These are phyloP conservation scores for Andrena flavipes DNA, from an alignment of 2,888 invertebrate genomes.

Conservation along the genomic window DNA sequence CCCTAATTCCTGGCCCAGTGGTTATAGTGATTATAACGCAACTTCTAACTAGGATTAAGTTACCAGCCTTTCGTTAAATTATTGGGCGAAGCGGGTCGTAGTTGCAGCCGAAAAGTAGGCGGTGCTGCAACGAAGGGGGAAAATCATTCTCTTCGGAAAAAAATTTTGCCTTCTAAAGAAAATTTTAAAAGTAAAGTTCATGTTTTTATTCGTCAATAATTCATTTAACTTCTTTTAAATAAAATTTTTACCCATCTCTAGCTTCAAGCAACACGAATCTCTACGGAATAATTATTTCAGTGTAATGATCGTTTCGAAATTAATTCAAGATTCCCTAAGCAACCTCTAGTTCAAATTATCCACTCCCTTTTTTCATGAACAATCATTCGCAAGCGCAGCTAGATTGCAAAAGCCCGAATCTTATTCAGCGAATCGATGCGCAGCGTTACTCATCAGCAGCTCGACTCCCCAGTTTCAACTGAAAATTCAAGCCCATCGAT, in stretches of 20 bases:
- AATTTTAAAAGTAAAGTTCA: not conserved
- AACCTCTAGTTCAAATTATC: no score
- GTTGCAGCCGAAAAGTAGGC: not conserved
- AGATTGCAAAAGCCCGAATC: not conserved
- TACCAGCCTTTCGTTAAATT: slow-evolving; percentile 70
- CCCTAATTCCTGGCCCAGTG: slow-evolving; percentile 67
- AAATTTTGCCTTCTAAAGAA: not conserved
- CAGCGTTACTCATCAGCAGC: not conserved
- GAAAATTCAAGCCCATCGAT: not conserved
- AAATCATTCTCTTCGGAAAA: not conserved
- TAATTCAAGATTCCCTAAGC: no score
- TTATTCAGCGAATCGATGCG: not conserved
- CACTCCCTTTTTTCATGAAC: not conserved
- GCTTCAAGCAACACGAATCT: no score
- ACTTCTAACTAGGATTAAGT: slow-evolving; percentile 74
- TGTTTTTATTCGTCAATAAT: no score
- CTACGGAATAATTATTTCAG: no score
- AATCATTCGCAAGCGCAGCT: not conserved
- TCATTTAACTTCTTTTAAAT: no score
- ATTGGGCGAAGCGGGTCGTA: slow-evolving; percentile 30
- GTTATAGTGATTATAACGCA: slow-evolving; percentile 77
- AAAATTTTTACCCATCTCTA: no score
- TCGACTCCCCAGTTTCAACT: not conserved
- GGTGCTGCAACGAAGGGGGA: not conserved
- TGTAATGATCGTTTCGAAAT: no score